Evolutionary conservation across 2,797 vertebrate genomes (phyloP), one percentile per base, ranked within the genome.

Genomic region (Gadopsis bispinosus): DNA sequence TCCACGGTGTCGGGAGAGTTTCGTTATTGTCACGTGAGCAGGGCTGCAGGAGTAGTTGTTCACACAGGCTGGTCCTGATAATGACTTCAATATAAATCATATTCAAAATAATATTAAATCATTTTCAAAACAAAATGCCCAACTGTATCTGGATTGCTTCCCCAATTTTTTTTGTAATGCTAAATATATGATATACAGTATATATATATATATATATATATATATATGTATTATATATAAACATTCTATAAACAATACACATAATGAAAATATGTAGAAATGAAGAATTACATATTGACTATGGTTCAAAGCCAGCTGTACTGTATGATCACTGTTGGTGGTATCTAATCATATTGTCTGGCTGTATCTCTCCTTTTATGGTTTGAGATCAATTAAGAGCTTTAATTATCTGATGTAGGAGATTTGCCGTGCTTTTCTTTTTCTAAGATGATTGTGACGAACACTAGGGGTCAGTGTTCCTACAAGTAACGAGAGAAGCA

Each of bases 391-490:
- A 47, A 54, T 43, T 31, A 11, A 20, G 8, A 58, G 55, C 48
- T 22, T 48, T 17, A 19, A 31, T 35, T 50, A 64, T 65, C 56
- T 69, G 31, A 31, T 48, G 22, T 35, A 45, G 61, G 53, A 29
- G 1, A 73, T 75, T 65, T 41, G n/a, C 31, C n/a, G 14, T 9
- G 31, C 7, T 17, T 26, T 63, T 47, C 22, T 60, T 29, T 11
- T 2, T 6, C 1, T 14, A 26, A 26, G 48, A 56, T 33, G 11
- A 7, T 26, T 8, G 1, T 12, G 20, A 22, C 4, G 8, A 55
- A 75, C 93, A 92, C 91, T 75, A 89, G 92, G 88, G 89, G 93
- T 77, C 91, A 91, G 83, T 93, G 89, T 92, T 92, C 81, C 73
- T 88, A 47, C 26, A 5, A 77, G 51, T 65, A 85, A 77, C 59